Evolutionary conservation across 2,888 invertebrate genomes (phyloP).

Genomic region (Mayetiola destructor): DNA sequence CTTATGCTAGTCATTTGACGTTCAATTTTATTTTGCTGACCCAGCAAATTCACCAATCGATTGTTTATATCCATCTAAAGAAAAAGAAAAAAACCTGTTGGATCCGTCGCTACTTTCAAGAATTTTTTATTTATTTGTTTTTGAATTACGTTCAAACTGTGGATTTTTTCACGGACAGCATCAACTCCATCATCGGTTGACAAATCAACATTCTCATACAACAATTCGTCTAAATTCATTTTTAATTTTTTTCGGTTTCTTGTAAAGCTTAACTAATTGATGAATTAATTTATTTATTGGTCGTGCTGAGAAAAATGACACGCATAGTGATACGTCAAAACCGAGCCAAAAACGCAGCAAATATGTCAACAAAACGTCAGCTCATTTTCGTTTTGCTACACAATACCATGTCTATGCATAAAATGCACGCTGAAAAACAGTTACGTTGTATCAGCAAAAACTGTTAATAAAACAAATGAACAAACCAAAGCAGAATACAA

Average conservation of each 20-base stretch:
- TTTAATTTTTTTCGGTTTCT: not conserved
- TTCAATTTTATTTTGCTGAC: slow-evolving; percentile 60
- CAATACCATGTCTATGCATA: too few species aligned
- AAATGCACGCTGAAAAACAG: too few species aligned
- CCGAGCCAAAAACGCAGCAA: not conserved
- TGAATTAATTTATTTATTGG: not conserved
- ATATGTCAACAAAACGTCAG: too few species aligned
- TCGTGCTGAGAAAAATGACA: slow-evolving; percentile 1
- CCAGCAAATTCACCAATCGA: slow-evolving; percentile 54
- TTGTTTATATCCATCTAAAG: slow-evolving; percentile 45
- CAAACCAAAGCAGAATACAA: too few species aligned
- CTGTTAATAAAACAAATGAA: too few species aligned
- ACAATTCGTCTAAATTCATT: slow-evolving; percentile 15
- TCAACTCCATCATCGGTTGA: slow-evolving; percentile 43
- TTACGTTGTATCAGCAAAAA: too few species aligned
- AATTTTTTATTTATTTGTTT: too few species aligned
- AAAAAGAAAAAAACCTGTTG: not conserved
- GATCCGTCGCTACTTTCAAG: not conserved
- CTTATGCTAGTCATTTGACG: slow-evolving; percentile 66
- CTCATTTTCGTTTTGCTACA: too few species aligned
- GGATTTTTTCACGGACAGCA: slow-evolving; percentile 33
- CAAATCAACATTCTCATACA: slow-evolving; percentile 25
- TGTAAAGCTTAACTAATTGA: not conserved
- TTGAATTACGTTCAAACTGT: slow-evolving; percentile 14
- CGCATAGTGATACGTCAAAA: not conserved